phyloP scores from a whole-genome alignment of 2,888 invertebrate genomes.

The Lycia hirtaria region DNA sequence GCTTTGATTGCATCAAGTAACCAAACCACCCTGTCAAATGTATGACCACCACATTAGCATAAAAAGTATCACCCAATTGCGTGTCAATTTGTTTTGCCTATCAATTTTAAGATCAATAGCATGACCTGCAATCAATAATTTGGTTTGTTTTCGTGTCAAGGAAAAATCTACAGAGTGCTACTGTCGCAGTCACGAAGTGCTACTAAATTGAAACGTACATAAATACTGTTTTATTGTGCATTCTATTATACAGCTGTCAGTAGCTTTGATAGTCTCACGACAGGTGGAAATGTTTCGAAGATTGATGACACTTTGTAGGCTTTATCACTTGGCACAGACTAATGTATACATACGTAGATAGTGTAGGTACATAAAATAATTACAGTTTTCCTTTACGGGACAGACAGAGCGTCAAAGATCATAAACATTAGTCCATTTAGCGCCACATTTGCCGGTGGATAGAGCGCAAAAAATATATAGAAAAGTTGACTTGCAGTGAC shows the following conservation, averaged over 20 bases:
- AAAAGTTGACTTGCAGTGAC: no score
- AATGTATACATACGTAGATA: no score
- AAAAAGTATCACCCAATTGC: neutral
- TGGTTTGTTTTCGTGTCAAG: constrained; percentile 50
- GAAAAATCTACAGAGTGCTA: constrained; percentile 25
- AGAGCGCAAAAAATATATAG: no score
- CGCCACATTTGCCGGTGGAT: no score
- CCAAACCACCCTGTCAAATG: no score
- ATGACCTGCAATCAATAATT: constrained; percentile 12
- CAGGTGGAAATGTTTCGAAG: neutral
- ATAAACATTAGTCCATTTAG: no score
- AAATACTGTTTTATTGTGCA: constrained; percentile 2
- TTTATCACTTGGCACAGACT: no score
- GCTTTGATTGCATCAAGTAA: no score
- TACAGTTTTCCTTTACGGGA: no score
- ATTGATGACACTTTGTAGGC: neutral
- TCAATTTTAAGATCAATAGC: constrained; percentile 1
- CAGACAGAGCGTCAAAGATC: no score
- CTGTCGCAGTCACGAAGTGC: constrained; percentile 27
- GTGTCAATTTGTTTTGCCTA: neutral
- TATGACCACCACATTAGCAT: no score
- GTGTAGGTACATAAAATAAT: no score
- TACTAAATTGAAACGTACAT: constrained; percentile 9
- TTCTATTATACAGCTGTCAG: neutral
- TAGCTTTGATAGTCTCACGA: neutral